Evolutionary conservation across 2,797 vertebrate genomes (phyloP), one percentile per base, ranked within the genome.

Genomic region (Nannoperca australis): DNA sequence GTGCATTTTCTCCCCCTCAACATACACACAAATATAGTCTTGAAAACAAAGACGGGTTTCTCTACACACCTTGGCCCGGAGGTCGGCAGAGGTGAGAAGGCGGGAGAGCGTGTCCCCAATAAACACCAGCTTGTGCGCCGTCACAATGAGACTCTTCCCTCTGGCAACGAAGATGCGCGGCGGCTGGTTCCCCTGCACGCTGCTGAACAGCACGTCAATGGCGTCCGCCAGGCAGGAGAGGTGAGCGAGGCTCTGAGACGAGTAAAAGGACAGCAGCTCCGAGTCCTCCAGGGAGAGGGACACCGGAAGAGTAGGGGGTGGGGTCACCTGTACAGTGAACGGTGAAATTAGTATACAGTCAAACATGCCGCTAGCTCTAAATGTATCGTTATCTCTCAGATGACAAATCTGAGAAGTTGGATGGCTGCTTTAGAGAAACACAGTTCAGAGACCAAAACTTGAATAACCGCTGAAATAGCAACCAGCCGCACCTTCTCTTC

Each of bases 121-220:
- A n/a, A 98, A 98, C 69, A 98, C 97, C 71, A 98, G 94, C 68
- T 97, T 97, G 93, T 98, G 97, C 0, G 97, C 97, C 0, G 97
- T 96, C 83, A 97, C 96, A 1, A 98, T 96, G 82, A 98, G 94
- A 68, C 94, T 96, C 89, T 97, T 97, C 17, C 97, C 95, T 2
- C 96, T 94, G 50, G 97, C 96, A 38, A 97, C 97, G 0, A 97
- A 97, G 85, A 96, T 91, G 42, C 96, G 91, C 0, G 97, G 97
- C 0, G 97, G 97, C 70, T 97, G 96, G 90, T 95, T 96, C 71
- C 95, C 96, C 76, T 93, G 95, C 49, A 96, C 95, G 63, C 97
- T 97, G 92, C 91, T 92, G 80, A 95, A 95, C 58, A 98, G 95
- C 38, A 96, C 95, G 0, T 96, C 96, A 38, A 97, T 96, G 30